Percentiles rank a stretch among this genome's conserved stretches.
Conservation (phyloP, 2,888 invertebrate species). For the Villa cingulata region DNA sequence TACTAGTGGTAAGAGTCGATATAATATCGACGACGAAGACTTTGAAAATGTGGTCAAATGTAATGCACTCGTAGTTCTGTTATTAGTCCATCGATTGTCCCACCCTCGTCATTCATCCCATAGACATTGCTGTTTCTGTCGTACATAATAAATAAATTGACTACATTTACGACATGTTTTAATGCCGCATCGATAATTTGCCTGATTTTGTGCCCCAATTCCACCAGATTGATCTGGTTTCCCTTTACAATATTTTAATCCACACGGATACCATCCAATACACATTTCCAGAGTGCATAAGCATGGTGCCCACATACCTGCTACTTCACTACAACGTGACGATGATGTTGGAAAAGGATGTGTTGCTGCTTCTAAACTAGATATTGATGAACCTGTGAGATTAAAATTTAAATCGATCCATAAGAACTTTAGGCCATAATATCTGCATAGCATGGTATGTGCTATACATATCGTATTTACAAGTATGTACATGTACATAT, state of each 20-base stretch:
- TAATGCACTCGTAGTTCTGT: neutral
- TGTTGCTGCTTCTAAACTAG: conserved; percentile 56
- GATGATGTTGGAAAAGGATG: conserved; percentile 50
- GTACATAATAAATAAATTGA: conserved; percentile 73
- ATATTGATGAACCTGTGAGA: conserved; percentile 51
- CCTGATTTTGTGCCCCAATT: conserved; percentile 38
- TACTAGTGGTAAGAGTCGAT: neutral
- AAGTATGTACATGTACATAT: no score
- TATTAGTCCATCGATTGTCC: conserved; percentile 7
- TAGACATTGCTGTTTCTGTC: conserved; percentile 67
- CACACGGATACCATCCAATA: conserved; percentile 93
- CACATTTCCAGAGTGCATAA: conserved; percentile 76
- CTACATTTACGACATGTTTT: conserved; percentile 88
- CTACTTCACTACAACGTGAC: conserved; percentile 51
- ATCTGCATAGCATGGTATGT: no score
- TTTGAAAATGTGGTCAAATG: neutral
- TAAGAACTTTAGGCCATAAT: no score
- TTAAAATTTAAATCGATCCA: neutral
- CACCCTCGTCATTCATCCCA: conserved; percentile 60
- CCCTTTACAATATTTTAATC: conserved; percentile 85
- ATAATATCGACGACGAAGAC: neutral
- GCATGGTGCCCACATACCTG: conserved; percentile 59
- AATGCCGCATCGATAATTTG: conserved; percentile 85
- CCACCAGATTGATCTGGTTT: conserved; percentile 42
- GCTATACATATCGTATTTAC: no score